Conservation (phyloP, 2,888 invertebrate genomes). For the Agrotis puta region DNA sequence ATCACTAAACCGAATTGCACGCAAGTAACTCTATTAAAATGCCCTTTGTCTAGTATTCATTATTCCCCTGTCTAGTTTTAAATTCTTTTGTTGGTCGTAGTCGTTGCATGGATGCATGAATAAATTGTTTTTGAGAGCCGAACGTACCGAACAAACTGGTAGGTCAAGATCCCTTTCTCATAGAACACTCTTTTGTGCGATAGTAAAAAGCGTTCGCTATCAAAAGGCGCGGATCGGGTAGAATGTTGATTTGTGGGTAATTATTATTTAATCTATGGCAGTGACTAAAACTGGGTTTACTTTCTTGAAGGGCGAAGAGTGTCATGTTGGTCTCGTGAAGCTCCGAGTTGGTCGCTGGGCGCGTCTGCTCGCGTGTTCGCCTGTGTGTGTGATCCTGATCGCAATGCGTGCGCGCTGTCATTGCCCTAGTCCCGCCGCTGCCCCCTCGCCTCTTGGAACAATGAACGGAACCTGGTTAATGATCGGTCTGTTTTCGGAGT, state of each 20-base stretch:
- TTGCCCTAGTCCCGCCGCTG: conserved; percentile 77
- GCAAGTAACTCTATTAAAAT: conserved; percentile 89
- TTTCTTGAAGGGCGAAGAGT: conserved; percentile 54
- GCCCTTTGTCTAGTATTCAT: conserved; percentile 89
- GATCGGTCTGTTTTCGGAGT: conserved; percentile 67
- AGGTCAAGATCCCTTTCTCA: conserved; percentile 91
- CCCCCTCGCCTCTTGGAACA: conserved; percentile 81
- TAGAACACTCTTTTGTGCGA: conserved; percentile 87
- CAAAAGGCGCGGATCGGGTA: conserved; percentile 86
- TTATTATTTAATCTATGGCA: conserved; percentile 79
- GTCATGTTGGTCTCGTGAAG: conserved; percentile 30
- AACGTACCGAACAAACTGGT: conserved; percentile 88
- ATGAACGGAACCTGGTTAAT: conserved; percentile 82
- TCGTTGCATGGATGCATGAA: conserved; percentile 89
- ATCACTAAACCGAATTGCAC: conserved; percentile 84
- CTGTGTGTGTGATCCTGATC: conserved; percentile 75
- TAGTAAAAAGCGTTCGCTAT: conserved; percentile 89
- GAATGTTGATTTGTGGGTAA: conserved; percentile 75
- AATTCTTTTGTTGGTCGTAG: conserved; percentile 88
- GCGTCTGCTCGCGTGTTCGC: conserved; percentile 64
- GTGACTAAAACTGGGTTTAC: conserved; percentile 53
- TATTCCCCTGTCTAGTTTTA: conserved; percentile 90
- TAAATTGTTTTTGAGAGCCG: conserved; percentile 89
- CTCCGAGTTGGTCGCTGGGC: conserved; percentile 62
- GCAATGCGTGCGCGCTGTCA: conserved; percentile 84